Conservation (phyloP, 2,888 invertebrate genomes). For the Cephus nigrinus region DNA sequence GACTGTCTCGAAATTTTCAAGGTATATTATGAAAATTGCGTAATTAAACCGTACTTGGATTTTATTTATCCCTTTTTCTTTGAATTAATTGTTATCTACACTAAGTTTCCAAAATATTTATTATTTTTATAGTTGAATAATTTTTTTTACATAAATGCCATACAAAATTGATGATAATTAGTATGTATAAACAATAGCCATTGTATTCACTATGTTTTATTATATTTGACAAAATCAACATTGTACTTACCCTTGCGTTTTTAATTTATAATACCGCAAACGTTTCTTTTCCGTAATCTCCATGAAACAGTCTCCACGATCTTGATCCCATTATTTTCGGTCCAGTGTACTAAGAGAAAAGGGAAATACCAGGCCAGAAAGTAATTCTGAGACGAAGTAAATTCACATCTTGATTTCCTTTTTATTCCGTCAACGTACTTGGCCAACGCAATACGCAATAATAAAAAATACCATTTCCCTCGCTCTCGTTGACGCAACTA, state of each 20-base stretch:
- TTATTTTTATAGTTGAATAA: too few relatives aligned
- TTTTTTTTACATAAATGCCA: too few relatives aligned
- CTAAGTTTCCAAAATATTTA: too few relatives aligned
- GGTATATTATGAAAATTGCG: too few relatives aligned
- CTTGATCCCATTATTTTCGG: not conserved
- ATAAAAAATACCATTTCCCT: constrained; percentile 5
- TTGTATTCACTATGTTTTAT: not conserved
- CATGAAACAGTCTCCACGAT: not conserved
- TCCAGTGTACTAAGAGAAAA: not conserved
- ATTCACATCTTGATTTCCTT: not conserved
- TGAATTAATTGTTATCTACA: not conserved
- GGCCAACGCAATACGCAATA: constrained; percentile 1
- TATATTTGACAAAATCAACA: not conserved
- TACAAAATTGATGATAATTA: not conserved
- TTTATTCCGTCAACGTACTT: constrained; percentile 4
- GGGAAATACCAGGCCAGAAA: not conserved
- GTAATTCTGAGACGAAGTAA: not conserved
- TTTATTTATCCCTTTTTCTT: not conserved
- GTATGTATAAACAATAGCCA: not conserved
- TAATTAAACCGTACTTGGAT: too few relatives aligned
- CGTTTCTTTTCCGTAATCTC: not conserved
- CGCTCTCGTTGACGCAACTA: not conserved
- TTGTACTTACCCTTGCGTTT: not conserved
- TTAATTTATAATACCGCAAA: not conserved
- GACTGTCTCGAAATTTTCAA: not conserved